Percentiles rank a stretch among this genome's conserved stretches.
Conservation (phyloP, 2,113 vertebrate species). For the Bubo bubo region DNA sequence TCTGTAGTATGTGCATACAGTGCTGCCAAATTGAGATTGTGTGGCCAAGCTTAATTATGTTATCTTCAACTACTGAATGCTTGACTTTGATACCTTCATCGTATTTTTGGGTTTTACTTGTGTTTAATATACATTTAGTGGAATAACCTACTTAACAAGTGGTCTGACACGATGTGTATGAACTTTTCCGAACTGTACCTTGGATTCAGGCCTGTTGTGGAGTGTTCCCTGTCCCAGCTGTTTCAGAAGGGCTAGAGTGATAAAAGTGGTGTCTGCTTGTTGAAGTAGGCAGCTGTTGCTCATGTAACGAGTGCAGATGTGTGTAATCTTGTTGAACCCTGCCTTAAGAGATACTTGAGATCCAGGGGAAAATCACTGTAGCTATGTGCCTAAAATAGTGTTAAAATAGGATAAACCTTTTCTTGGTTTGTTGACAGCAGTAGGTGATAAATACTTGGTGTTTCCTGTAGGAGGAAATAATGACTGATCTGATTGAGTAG, state of each 20-base stretch:
- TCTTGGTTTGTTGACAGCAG: not conserved
- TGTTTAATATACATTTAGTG: not conserved
- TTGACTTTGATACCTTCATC: not conserved
- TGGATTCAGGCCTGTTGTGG: not conserved
- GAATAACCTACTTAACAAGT: not conserved
- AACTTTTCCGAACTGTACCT: not conserved
- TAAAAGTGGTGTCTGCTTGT: not conserved
- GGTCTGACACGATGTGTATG: not conserved
- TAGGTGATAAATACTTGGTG: not conserved
- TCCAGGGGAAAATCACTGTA: not conserved
- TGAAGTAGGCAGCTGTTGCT: not conserved
- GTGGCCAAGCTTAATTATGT: not conserved
- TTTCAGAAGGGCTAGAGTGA: not conserved
- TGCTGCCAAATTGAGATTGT: not conserved
- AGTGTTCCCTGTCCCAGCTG: not conserved
- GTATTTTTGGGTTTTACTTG: not conserved
- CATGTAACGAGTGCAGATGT: accelerated
- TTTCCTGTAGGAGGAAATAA: not conserved
- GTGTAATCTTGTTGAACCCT: not conserved
- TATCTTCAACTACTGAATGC: not conserved
- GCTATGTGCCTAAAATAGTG: not conserved
- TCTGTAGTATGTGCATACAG: not conserved
- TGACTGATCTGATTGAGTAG: not conserved
- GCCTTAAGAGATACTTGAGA: not conserved
- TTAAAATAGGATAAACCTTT: not conserved